Conservation (phyloP, 1,140 invertebrate species). For the Drosophila equinoxialis region DNA sequence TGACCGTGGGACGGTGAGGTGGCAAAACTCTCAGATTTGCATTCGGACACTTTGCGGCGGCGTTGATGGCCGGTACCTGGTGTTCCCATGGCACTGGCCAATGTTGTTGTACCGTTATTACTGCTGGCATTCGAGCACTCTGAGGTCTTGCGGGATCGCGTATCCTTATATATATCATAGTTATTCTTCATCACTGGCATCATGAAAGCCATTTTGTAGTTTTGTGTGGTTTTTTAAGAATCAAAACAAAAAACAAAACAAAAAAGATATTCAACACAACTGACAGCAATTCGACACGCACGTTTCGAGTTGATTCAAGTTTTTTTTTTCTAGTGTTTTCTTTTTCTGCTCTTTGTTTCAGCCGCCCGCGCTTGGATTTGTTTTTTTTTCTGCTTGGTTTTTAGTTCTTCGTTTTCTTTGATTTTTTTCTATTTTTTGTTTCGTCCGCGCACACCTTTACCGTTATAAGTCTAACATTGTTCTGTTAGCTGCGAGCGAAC, state of each 20-base stretch:
- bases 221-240: not conserved
- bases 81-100: constrained; percentile 64
- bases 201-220: constrained; percentile 93
- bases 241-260: constrained; percentile 5
- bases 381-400: constrained; percentile 16
- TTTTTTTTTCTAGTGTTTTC: constrained; percentile 9
- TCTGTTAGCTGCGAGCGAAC: not conserved
- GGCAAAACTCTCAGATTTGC: constrained; percentile 90
- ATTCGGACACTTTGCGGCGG: constrained; percentile 91
- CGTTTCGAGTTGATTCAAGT: constrained; percentile 3
- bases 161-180: constrained; percentile 95
- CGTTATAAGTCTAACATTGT: constrained; percentile 27
- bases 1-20: constrained; percentile 87
- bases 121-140: constrained; percentile 86
- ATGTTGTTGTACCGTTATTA: constrained; percentile 81
- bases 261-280: constrained; percentile 37
- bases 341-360: constrained; percentile 36
- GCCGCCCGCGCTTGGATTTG: constrained; percentile 32
- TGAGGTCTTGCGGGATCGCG: constrained; percentile 87
- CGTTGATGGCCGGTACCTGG: constrained; percentile 78
- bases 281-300: constrained; percentile 4
- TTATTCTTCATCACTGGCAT: constrained; percentile 96
- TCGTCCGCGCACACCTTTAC: constrained; percentile 44
- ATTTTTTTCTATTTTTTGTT: constrained; percentile 11
- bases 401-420: constrained; percentile 26